Evolutionary conservation across 2,888 invertebrate genomes (phyloP), one percentile per base, ranked within the genome.

Genomic region (Exephanes ischioxanthus): DNA sequence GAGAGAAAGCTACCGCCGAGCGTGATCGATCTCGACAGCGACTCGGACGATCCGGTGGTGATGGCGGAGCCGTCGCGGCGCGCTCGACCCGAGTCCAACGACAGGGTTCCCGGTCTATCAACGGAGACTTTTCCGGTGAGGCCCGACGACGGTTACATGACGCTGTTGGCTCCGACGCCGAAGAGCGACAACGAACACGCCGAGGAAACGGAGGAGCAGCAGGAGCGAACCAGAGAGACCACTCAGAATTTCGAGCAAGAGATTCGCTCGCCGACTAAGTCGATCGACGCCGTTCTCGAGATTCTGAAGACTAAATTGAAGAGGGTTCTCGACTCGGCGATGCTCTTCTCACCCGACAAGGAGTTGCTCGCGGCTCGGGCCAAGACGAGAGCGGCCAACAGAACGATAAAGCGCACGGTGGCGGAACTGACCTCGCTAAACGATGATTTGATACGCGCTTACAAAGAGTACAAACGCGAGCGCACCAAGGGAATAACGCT

Each of bases 21-120:
- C 83, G 89, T 92, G 0, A 92, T 92, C 48, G 90, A 92, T 76
- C 63, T 92, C 14, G 92, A 91, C n/a, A 92, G 92, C 77, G 92
- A 92, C 75, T 78, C 85, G 9, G 92, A 92, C 26, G 92, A 92
- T n/a, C 70, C 87, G 16, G 82, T 80, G 0, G 70, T 86, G 14
- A 45, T 72, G 6, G 22, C 68, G 0, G 19, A 51, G 22, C 22
- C 86, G 11, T 30, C 73, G 45, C 72, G 67, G 41, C 72, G 67
- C 7, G 22, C 68, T 1, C 26, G 33, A 26, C 41, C 26, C 6
- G 30, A 70, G 26, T 26, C 67, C 1, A 80, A 83, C 72, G 80
- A 85, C 26, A 66, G 80, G 14, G 61, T 80, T 4, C 53, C 79
- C 19, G 63, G 45, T 2, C 19, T 78, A 1, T 76, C 68, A 7